These are phyloP conservation scores for Penaeus vannamei DNA, from an alignment of 1,140 invertebrate species.

Conservation along the genomic window DNA sequence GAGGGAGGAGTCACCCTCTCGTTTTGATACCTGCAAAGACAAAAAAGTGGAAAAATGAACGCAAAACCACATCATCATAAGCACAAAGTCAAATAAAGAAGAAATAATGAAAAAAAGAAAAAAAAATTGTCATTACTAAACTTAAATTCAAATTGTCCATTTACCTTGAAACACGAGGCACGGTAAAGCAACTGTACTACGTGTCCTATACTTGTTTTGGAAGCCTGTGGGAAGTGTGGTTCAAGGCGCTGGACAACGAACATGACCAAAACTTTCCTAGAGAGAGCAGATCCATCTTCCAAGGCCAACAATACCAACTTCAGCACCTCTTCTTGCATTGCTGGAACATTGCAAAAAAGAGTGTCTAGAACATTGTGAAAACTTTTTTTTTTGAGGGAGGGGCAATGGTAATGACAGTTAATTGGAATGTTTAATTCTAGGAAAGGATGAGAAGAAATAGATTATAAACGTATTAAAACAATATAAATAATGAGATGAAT, in stretches of 20 bases:
- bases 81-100: background rate
- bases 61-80: background rate
- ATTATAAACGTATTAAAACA: too few species aligned
- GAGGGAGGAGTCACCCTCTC: constrained; percentile 96
- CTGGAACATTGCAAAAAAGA: constrained; percentile 72
- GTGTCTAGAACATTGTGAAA: background rate
- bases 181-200: constrained; percentile 98
- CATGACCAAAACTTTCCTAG: constrained; percentile 97
- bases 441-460: too few species aligned
- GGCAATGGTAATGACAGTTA: too few species aligned
- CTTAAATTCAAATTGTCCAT: background rate
- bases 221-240: constrained; percentile 90
- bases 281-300: constrained; percentile 96
- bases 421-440: too few species aligned
- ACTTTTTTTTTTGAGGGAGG: background rate
- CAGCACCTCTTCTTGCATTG: constrained; percentile 98
- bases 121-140: background rate
- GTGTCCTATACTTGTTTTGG: constrained; percentile 80
- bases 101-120: background rate
- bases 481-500: too few species aligned
- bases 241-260: constrained; percentile 97
- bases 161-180: constrained; percentile 97
- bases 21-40: constrained; percentile 88
- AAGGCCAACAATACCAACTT: constrained; percentile 93
- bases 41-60: background rate